Conservation (phyloP, 2,888 invertebrate genomes). For the Idaea aversata region DNA sequence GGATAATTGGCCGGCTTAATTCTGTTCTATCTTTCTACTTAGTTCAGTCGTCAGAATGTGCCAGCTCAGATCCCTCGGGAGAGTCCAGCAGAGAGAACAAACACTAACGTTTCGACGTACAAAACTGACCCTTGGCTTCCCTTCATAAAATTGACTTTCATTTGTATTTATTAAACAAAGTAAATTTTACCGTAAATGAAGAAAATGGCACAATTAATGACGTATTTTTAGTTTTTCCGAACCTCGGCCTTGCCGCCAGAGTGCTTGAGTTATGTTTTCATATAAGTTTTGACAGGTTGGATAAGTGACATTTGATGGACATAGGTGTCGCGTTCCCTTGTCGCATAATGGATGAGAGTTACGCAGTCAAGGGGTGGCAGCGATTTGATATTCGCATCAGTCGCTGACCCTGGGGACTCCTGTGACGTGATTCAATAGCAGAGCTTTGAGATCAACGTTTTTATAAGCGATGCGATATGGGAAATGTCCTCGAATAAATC, state of each 20-base stretch:
- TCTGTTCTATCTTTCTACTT: constrained; percentile 81
- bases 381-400: constrained; percentile 77
- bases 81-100: constrained; percentile 69
- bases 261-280: constrained; percentile 26
- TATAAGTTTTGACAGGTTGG: constrained; percentile 27
- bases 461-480: constrained; percentile 55
- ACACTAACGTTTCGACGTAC: constrained; percentile 56
- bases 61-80: constrained; percentile 78
- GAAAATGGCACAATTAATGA: constrained; percentile 66
- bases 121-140: constrained; percentile 55
- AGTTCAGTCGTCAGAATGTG: constrained; percentile 81
- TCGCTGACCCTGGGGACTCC: constrained; percentile 60
- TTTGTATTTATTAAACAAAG: constrained; percentile 43
- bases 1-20: constrained; percentile 81
- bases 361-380: constrained; percentile 71
- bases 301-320: constrained; percentile 55
- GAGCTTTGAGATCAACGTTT: constrained; percentile 54
- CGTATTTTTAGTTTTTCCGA: constrained; percentile 57
- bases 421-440: constrained; percentile 66
- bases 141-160: constrained; percentile 54
- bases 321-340: constrained; percentile 56
- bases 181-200: constrained; percentile 55
- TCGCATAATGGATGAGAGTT: constrained; percentile 68
- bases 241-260: constrained; percentile 29
- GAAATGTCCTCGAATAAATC: constrained; percentile 29